Conservation (phyloP, 2,888 invertebrate species). For the Nomada lathburiana region DNA sequence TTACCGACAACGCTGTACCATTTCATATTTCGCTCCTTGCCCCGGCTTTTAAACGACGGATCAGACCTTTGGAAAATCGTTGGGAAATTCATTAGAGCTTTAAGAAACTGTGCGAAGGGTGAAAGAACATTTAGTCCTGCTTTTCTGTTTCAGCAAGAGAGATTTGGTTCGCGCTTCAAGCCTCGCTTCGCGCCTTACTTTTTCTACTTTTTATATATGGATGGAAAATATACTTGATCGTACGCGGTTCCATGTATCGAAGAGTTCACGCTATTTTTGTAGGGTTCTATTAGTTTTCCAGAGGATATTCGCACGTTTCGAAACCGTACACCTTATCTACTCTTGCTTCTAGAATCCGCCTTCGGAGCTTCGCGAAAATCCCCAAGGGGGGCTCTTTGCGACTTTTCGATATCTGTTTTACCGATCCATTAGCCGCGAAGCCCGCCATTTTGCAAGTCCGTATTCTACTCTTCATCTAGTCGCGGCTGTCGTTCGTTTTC, state of each 20-base stretch:
- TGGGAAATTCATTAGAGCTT: not conserved
- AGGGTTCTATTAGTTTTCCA: not conserved
- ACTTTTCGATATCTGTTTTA: not conserved
- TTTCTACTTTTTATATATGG: conserved; percentile 56
- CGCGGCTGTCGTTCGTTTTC: conserved; percentile 51
- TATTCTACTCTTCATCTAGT: conserved; percentile 53
- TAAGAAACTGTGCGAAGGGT: conserved; percentile 9
- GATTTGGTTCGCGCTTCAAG: conserved; percentile 10
- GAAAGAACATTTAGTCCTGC: not conserved
- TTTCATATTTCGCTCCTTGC: not conserved
- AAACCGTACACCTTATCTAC: no score
- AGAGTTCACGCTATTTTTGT: conserved; percentile 48
- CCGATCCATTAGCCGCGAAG: not conserved
- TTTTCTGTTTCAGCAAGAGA: not conserved
- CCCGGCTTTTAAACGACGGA: not conserved
- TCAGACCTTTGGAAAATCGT: no score
- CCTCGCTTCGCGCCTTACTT: conserved; percentile 38
- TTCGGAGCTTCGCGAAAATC: no score
- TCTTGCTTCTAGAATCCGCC: no score
- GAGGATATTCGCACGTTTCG: no score
- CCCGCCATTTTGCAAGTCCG: not conserved
- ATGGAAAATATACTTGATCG: conserved; percentile 15
- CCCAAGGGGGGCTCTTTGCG: no score
- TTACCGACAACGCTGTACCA: not conserved
- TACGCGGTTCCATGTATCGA: not conserved